Evolutionary conservation across 2,888 invertebrate genomes (phyloP).

Genomic region (Auanema sp.): DNA sequence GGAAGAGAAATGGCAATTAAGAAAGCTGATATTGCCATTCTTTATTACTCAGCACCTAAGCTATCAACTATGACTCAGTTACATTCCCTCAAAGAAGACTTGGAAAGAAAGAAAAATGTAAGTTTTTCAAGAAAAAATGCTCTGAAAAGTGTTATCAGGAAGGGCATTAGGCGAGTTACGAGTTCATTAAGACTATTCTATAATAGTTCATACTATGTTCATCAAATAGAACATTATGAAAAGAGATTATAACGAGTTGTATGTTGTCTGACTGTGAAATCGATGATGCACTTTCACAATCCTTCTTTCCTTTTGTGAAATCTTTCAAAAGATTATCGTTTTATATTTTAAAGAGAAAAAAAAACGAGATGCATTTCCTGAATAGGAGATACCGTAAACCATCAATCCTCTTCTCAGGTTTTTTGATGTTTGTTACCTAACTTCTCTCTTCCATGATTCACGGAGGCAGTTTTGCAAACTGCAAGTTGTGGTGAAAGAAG

Average conservation of each 20-base stretch:
- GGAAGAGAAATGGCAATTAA: conserved; percentile 44
- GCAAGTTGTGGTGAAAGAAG: neutral
- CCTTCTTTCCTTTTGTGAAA: no score
- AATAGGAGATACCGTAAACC: no score
- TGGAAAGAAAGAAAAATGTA: conserved; percentile 27
- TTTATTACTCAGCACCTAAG: conserved; percentile 32
- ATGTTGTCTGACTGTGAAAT: no score
- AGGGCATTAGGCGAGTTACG: conserved; percentile 4
- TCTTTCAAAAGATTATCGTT: no score
- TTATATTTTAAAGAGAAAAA: no score
- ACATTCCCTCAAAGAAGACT: conserved; percentile 16
- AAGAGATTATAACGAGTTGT: neutral
- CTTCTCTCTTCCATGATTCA: no score
- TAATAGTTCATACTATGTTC: neutral
- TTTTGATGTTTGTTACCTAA: no score
- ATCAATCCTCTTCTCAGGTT: no score
- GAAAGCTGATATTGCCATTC: conserved; percentile 31
- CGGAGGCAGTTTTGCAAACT: neutral
- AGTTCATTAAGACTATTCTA: neutral
- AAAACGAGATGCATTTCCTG: no score
- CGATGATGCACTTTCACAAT: no score
- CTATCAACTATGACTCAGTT: conserved; percentile 26
- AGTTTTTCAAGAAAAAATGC: conserved; percentile 16
- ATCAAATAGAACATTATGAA: neutral
- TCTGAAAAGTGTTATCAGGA: no score